Base-by-base conservation (phyloP, 2,888 invertebrate genomes). In the Carcina quercana region DNA sequence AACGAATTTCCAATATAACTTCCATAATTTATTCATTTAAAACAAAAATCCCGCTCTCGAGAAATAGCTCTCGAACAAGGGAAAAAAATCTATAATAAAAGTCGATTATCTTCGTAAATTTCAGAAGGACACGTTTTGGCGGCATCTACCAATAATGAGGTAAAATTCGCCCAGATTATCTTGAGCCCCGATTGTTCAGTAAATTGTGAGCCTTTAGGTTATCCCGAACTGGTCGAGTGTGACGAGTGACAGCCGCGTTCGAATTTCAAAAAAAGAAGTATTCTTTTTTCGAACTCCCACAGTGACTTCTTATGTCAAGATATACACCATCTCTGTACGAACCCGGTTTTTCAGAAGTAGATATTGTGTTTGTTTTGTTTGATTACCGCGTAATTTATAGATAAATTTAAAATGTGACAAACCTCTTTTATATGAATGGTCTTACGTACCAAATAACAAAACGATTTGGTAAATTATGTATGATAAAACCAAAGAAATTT, bases 81-180 rank as follows among this genome's bases (percentile, higher is more conserved):
- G 27, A 37, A 38, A 42, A 50, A 49, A 45, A 36, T 43, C 34
- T 40, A 43, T 49, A 55, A 59, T 57, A 54, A 61, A 57, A 55
- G 37, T 58, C 54, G 55, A 66, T 70, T 66, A 65, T 66, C 58
- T 60, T 56, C 38, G 30, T 53, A 57, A 58, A 59, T 64, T 59
- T 40, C 47, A 42, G 55, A 64, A 71, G 62, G 74, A 74, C 74
- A 68, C 69, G 75, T 69, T 60, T 63, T 50, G 45, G 42, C 37
- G 44, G 43, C 47, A 50, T 42, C 50, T 36, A 44, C 40, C 53
- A 49, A 64, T 71, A 71, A 72, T 70, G 64, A 68, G 61, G 41
- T 55, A 21, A 30, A 37, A 46, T 19, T 3, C 8, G 15, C 37
- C 75, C 59, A 61, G 5, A 34, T 11, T 46, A 40, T 13, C 0